Conservation (phyloP, 2,113 vertebrate species). For the Lepisosteus oculatus region DNA sequence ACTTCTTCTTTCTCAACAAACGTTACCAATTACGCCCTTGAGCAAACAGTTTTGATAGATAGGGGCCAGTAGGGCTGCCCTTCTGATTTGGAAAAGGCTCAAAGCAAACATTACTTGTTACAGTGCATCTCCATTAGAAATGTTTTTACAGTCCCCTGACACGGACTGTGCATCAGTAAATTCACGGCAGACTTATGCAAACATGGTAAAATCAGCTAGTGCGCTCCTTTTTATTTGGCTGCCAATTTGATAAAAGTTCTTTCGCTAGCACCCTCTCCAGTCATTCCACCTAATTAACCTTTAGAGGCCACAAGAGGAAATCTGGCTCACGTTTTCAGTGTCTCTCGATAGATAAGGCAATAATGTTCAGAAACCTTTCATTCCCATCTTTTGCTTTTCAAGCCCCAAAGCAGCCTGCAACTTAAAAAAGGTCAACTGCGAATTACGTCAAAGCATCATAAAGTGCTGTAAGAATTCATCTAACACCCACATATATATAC, state of each 20-base stretch:
- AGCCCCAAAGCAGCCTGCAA: background rate
- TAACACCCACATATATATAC: no score
- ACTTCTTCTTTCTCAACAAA: constrained; percentile 27
- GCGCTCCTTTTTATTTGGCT: no score
- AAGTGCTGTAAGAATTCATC: no score
- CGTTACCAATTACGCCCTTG: constrained; percentile 53
- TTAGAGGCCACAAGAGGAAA: no score
- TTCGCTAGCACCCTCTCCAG: no score
- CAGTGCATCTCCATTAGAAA: constrained; percentile 31
- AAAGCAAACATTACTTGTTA: constrained; percentile 43
- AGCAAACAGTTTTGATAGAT: constrained; percentile 51
- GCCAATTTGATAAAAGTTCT: no score
- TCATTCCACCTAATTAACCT: no score
- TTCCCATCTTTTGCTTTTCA: no score
- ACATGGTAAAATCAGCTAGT: background rate
- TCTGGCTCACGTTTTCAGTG: no score
- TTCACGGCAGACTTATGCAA: background rate
- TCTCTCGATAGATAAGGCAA: no score
- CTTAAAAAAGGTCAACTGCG: background rate
- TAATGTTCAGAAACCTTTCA: no score
- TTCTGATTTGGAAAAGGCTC: constrained; percentile 43
- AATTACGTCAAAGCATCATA: no score
- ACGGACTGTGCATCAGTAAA: background rate
- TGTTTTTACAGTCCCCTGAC: background rate
- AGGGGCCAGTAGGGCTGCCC: constrained; percentile 35